Evolutionary conservation across 2,888 invertebrate species (phyloP).

Genomic region (Gonocerus acuteangulatus): DNA sequence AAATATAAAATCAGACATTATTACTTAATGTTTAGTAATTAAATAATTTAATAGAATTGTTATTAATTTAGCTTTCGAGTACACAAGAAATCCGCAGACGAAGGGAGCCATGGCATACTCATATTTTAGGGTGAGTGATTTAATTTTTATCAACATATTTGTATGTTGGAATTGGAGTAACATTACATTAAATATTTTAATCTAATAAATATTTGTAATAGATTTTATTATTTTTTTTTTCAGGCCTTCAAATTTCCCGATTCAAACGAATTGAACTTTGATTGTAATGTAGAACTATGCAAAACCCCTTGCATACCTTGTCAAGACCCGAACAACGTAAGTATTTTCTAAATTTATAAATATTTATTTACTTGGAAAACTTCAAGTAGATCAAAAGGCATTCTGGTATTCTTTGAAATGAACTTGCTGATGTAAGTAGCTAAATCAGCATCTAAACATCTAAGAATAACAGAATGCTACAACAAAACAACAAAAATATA

Average conservation of each 20-base stretch:
- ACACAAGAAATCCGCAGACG: conserved; percentile 64
- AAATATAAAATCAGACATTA: too few species aligned
- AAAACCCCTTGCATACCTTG: conserved; percentile 71
- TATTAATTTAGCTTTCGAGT: conserved; percentile 63
- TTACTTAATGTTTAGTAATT: too few species aligned
- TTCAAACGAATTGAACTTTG: conserved; percentile 71
- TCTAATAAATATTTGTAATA: too few species aligned
- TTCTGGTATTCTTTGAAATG: too few species aligned
- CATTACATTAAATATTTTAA: too few species aligned
- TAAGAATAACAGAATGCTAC: too few species aligned
- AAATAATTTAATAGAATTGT: too few species aligned
- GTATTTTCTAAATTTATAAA: conserved; percentile 45
- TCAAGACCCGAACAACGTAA: conserved; percentile 48
- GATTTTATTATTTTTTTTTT: conserved; percentile 29
- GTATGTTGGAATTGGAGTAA: too few species aligned
- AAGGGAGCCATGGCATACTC: conserved; percentile 68
- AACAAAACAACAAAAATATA: too few species aligned
- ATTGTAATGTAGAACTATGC: conserved; percentile 74
- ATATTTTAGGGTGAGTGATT: conserved; percentile 51
- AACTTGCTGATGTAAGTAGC: too few species aligned
- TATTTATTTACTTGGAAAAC: neutral
- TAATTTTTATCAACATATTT: neutral
- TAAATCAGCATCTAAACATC: too few species aligned
- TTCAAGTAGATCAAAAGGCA: too few species aligned
- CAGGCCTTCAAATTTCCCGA: conserved; percentile 76